Base-by-base conservation (phyloP, 2,888 invertebrate genomes). In the Erannis defoliaria region DNA sequence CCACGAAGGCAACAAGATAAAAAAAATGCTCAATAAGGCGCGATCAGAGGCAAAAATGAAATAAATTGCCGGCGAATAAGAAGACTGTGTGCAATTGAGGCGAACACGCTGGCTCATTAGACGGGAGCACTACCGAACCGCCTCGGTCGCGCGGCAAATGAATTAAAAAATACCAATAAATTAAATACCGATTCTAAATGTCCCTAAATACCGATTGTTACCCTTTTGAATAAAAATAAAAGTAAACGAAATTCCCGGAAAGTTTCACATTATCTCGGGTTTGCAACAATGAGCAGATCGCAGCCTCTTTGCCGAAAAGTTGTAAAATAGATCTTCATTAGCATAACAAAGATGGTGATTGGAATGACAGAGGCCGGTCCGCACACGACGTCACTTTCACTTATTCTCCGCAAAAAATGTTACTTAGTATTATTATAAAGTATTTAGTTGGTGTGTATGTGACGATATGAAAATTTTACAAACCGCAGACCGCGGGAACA, bases 21-120 rank as follows among this genome's bases (percentile, higher is more conserved):
- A 92, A 46, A 92, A 91, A 85, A 80, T 85, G 78, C 91, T 90
- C 90, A 90, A 92, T 93, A 93, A 92, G 92, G 92, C 90, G 91
- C 90, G 90, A 89, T 90, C 92, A 90, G 86, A 92, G 81, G 90
- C 92, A 92, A 93, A 93, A 93, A 93, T 93, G 88, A 92, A 92
- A 93, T 93, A 93, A 93, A 93, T 92, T 92, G 91, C 90, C 88
- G 81, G 86, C 86, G 91, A 90, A 90, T 90, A 90, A 90, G 88
- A 89, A 88, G 89, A 83, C 87, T 87, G 88, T 89, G 90, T 88
- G 91, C 92, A 93, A 92, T 92, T 90, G 91, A 90, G 83, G 85
- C 85, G 89, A 92, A 93, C 93, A 93, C 85, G 92, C 80, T 84
- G 84, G 92, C 93, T 93, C 93, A 93, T 93, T 93, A 93, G 92